Percentiles rank a stretch among this genome's conserved stretches.
Evolutionary conservation across 2,888 invertebrate genomes (phyloP).

Genomic region (Metopia argyrocephala): DNA sequence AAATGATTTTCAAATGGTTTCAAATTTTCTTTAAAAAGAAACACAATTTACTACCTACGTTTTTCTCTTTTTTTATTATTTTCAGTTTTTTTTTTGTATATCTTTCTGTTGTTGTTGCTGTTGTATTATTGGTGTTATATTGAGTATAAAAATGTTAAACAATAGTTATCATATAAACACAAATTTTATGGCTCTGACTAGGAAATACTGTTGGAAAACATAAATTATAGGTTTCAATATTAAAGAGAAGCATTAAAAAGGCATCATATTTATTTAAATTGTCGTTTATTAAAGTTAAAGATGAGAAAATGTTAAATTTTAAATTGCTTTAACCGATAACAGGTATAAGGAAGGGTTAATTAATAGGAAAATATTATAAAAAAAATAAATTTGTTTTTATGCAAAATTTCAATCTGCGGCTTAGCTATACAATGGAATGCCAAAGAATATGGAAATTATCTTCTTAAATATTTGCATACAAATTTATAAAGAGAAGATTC

Average conservation of each 20-base stretch:
- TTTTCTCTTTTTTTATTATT: conserved; percentile 24
- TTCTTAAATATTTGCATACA: too few species aligned
- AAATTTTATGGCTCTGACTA: not conserved
- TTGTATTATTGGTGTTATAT: conserved; percentile 27
- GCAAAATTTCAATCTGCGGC: too few species aligned
- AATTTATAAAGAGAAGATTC: too few species aligned
- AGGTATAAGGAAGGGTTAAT: fast-evolving
- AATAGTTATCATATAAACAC: conserved; percentile 22
- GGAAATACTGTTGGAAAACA: not conserved
- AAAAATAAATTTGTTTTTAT: too few species aligned
- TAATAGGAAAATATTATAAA: too few species aligned
- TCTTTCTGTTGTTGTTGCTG: not conserved
- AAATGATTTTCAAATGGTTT: conserved; percentile 73
- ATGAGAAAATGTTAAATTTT: not conserved
- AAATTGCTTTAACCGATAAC: too few species aligned
- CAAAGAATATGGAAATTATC: too few species aligned
- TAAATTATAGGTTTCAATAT: not conserved
- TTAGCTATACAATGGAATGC: too few species aligned
- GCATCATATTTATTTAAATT: conserved; percentile 2
- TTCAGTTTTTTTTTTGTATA: conserved; percentile 1
- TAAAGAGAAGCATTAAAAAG: not conserved
- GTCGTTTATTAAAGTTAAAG: conserved; percentile 1
- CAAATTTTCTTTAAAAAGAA: conserved; percentile 45
- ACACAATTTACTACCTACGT: conserved; percentile 53
- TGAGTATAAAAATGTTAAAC: conserved; percentile 24